Conservation (phyloP, 2,888 invertebrate species). For the Eudemis profundana region DNA sequence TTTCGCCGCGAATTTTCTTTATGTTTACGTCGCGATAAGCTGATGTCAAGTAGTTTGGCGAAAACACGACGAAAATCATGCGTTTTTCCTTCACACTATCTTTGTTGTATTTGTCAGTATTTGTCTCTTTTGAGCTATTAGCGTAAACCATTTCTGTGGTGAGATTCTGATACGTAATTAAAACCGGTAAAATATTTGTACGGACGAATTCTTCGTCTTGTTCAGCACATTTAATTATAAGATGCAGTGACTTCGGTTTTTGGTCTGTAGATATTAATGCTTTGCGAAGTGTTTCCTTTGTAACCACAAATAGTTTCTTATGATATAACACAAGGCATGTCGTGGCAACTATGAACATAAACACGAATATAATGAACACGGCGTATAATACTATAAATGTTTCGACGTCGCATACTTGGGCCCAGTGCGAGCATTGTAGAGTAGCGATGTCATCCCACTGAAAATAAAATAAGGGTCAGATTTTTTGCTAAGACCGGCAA, state of each 20-base stretch:
- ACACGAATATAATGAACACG: background rate
- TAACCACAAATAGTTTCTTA: conserved; percentile 12
- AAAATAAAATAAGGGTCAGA: background rate
- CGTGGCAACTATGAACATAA: background rate
- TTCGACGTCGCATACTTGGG: conserved; percentile 23
- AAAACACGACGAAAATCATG: conserved; percentile 69
- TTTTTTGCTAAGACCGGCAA: background rate
- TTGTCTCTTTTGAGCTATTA: conserved; percentile 53
- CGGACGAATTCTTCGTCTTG: conserved; percentile 72
- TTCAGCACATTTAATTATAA: conserved; percentile 65
- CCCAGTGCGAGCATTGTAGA: conserved; percentile 33
- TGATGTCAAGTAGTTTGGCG: conserved; percentile 74
- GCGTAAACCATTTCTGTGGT: conserved; percentile 55
- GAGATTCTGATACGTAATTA: conserved; percentile 61
- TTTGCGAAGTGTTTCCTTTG: conserved; percentile 31
- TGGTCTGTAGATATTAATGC: conserved; percentile 30
- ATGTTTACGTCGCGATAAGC: conserved; percentile 75
- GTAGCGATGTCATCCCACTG: conserved; percentile 29
- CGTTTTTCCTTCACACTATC: conserved; percentile 56
- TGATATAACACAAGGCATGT: conserved; percentile 17
- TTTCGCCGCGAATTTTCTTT: conserved; percentile 75
- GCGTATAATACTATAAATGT: background rate
- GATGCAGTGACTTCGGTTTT: conserved; percentile 49
- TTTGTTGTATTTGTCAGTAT: conserved; percentile 54
- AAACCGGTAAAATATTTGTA: conserved; percentile 68